Conservation (phyloP, 2,797 vertebrate species). For the Parauchenoglanis punctatus region DNA sequence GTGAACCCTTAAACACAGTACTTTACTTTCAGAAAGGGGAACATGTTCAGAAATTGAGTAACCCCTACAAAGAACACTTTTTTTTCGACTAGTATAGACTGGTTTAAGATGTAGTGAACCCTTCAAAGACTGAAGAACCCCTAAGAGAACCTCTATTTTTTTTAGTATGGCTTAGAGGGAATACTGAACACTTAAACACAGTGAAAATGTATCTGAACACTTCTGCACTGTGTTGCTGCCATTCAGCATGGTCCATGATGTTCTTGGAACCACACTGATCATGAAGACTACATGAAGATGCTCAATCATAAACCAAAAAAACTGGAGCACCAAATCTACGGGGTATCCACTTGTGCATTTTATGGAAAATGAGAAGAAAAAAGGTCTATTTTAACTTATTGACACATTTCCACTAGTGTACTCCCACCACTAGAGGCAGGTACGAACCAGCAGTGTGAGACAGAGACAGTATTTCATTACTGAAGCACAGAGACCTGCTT, state of each 20-base stretch:
- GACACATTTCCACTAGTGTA: conserved; percentile 7
- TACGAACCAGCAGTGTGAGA: conserved; percentile 27
- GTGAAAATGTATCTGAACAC: background rate
- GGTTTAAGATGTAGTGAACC: no score
- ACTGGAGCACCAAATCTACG: background rate
- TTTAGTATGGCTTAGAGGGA: background rate
- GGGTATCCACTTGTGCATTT: background rate
- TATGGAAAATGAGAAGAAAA: background rate
- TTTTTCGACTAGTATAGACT: no score
- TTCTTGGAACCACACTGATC: background rate
- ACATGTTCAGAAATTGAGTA: no score
- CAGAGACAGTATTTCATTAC: conserved; percentile 27
- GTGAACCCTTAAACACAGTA: no score
- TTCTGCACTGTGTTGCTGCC: background rate
- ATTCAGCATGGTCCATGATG: background rate
- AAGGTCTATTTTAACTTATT: background rate
- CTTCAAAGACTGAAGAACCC: background rate
- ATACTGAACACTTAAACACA: no score
- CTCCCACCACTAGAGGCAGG: background rate
- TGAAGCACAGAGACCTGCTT: conserved; percentile 39
- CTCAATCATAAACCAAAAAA: background rate
- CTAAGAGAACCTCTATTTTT: background rate
- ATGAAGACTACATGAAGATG: background rate
- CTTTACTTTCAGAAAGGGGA: no score
- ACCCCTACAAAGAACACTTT: no score